These are phyloP conservation scores for Pyrocoelia pectoralis DNA, from an alignment of 2,888 invertebrate genomes.

Conservation along the genomic window DNA sequence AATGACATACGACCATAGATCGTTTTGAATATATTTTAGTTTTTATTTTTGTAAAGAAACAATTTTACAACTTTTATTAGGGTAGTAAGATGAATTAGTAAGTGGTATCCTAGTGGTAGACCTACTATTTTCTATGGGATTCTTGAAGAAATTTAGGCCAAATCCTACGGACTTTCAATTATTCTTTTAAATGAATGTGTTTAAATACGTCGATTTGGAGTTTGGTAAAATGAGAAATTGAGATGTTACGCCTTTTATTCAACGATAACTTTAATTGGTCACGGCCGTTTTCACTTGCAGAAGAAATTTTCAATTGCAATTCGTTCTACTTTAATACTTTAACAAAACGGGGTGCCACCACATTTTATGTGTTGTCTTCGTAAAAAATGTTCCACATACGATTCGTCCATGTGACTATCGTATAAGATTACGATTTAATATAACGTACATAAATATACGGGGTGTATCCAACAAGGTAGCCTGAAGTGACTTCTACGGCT, in stretches of 20 bases:
- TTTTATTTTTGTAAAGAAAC: slow-evolving; percentile 14
- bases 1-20: slow-evolving; percentile 16
- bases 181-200: slow-evolving; percentile 1
- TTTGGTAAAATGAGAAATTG: not conserved
- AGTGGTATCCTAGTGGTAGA: slow-evolving; percentile 21
- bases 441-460: no score
- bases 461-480: no score
- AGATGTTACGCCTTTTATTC: not conserved
- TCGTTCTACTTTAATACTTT: no score
- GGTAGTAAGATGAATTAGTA: slow-evolving; percentile 17
- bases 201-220: not conserved
- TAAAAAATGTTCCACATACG: no score
- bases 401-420: no score
- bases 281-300: no score
- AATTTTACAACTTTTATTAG: slow-evolving; percentile 25
- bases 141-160: slow-evolving; percentile 10
- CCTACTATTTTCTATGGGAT: slow-evolving; percentile 15
- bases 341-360: no score
- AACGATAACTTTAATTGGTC: no score
- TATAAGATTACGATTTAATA: no score
- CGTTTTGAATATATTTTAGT: slow-evolving; percentile 25
- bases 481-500: no score
- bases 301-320: no score
- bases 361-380: no score
- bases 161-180: not conserved